These are phyloP conservation scores for Acanthacorydalis orientalis DNA, from an alignment of 2,888 invertebrate species.

Conservation along the genomic window DNA sequence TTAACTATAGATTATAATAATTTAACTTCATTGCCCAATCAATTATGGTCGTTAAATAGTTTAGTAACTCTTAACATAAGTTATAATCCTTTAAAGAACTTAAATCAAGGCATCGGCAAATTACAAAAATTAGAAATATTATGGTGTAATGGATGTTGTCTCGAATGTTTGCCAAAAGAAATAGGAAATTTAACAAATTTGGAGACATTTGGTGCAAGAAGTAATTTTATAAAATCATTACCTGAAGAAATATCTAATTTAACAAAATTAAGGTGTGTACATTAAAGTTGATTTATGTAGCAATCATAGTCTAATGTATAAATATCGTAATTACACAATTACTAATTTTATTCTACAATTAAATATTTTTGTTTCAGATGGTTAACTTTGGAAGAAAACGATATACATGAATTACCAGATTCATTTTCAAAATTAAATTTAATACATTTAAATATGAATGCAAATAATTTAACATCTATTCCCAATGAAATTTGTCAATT, in stretches of 20 bases:
- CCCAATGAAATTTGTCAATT: constrained; percentile 24
- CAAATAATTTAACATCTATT: constrained; percentile 34
- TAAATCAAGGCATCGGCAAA: constrained; percentile 41
- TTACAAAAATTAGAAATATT: constrained; percentile 42
- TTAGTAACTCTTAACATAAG: constrained; percentile 46
- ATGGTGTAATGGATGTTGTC: constrained; percentile 45
- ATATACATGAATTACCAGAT: constrained; percentile 32
- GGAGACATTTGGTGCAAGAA: constrained; percentile 48
- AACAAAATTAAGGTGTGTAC: constrained; percentile 31
- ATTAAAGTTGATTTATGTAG: neutral
- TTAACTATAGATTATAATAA: constrained; percentile 50
- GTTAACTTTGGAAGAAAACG: constrained; percentile 47
- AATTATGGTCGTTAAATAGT: constrained; percentile 37
- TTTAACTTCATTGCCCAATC: constrained; percentile 38
- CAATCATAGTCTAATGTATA: no score
- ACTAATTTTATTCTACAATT: neutral
- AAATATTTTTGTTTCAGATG: constrained; percentile 28
- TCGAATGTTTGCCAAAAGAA: constrained; percentile 39
- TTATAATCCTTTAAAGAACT: constrained; percentile 40
- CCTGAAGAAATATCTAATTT: constrained; percentile 40
- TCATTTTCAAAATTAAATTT: constrained; percentile 34
- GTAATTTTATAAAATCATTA: constrained; percentile 37
- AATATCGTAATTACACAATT: no score
- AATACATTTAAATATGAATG: constrained; percentile 43
- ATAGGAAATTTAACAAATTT: constrained; percentile 39